Conservation (phyloP, 2,888 invertebrate species). For the Herminia tarsipennalis region DNA sequence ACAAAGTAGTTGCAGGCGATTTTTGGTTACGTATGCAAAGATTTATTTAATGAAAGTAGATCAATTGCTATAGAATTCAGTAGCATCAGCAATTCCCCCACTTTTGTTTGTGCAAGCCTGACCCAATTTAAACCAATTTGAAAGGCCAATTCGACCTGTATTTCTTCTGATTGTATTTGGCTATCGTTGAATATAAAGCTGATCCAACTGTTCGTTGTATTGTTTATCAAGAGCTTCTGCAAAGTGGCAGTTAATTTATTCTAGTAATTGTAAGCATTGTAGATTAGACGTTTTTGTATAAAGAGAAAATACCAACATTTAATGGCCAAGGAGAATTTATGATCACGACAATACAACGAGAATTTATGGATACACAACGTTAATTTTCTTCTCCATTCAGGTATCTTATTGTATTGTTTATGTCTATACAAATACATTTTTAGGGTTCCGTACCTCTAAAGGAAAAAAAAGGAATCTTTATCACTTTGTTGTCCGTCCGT, state of each 20-base stretch:
- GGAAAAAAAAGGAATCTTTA: no score
- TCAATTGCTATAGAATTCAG: conserved; percentile 56
- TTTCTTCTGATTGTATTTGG: conserved; percentile 76
- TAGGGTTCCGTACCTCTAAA: no score
- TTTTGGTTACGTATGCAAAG: conserved; percentile 43
- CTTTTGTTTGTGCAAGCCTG: conserved; percentile 76
- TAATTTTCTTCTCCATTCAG: no score
- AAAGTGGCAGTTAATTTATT: conserved; percentile 44
- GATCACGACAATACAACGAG: no score
- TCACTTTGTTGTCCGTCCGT: no score
- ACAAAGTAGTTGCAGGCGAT: conserved; percentile 31
- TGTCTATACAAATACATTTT: no score
- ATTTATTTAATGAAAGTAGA: conserved; percentile 59
- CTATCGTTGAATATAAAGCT: conserved; percentile 69
- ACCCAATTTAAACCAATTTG: conserved; percentile 79
- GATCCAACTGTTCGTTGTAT: conserved; percentile 60
- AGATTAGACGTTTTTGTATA: conserved; percentile 21
- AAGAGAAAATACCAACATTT: conserved; percentile 24
- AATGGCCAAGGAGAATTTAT: no score
- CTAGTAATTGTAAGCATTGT: conserved; percentile 30
- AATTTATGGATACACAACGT: no score
- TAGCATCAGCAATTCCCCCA: conserved; percentile 65
- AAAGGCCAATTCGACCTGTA: conserved; percentile 77
- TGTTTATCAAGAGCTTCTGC: conserved; percentile 42
- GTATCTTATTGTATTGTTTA: no score